phyloP scores from a whole-genome alignment of 1,140 invertebrate genomes.

The Drosophila arizonae region DNA sequence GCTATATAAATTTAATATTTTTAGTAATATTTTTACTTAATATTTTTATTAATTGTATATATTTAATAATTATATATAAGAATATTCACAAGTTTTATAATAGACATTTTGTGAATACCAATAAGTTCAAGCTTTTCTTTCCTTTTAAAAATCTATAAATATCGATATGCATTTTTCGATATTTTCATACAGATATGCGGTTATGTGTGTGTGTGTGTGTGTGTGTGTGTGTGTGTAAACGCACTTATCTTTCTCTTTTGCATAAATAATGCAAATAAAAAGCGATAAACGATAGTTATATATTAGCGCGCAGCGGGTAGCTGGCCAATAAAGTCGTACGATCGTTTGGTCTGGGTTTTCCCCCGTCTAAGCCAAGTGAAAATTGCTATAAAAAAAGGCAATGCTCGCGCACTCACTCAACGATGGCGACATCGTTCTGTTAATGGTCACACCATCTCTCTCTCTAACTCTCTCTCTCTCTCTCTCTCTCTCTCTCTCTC shows the following conservation, averaged over 20 bases:
- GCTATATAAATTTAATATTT: no score
- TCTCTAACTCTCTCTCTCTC: neutral
- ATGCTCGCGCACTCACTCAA: constrained; percentile 61
- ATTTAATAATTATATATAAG: no score
- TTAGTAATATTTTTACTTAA: no score
- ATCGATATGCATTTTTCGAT: neutral
- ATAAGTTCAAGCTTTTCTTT: no score
- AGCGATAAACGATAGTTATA: constrained; percentile 69
- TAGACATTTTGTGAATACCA: no score
- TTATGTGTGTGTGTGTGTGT: neutral
- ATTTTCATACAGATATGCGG: neutral
- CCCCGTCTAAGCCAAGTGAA: constrained; percentile 54
- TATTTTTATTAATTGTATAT: no score
- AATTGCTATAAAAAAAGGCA: constrained; percentile 74
- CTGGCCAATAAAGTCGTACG: constrained; percentile 71
- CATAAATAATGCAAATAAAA: constrained; percentile 78
- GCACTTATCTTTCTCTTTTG: constrained; percentile 56
- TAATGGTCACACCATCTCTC: constrained; percentile 67
- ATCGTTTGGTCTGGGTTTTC: constrained; percentile 34
- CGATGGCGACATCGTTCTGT: constrained; percentile 71
- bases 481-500: neutral
- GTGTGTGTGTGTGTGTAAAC: constrained; percentile 17
- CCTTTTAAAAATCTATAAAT: no score
- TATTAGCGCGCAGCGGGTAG: constrained; percentile 71
- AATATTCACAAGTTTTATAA: no score